Percentiles rank a stretch among this genome's conserved stretches.
phyloP scores from a whole-genome alignment of 1,140 invertebrate species.

The Xylocopa sonorina region DNA sequence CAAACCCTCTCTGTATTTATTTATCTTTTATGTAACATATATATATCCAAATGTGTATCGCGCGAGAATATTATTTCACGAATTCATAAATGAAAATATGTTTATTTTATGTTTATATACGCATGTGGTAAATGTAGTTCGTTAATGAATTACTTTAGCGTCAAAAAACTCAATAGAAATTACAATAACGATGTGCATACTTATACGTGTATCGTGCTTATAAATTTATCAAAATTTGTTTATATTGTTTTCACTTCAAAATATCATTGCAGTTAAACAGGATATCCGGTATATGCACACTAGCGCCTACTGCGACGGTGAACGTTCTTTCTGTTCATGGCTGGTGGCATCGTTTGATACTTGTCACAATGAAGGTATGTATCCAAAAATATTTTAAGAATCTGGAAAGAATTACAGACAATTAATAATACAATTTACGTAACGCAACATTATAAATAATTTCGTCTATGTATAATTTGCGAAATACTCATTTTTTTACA shows the following conservation, averaged over 20 bases:
- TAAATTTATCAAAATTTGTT: neutral
- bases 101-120: neutral
- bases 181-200: neutral
- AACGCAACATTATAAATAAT: neutral
- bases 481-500: neutral
- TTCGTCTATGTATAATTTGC: neutral
- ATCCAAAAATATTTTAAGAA: conserved; percentile 70
- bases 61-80: too few relatives aligned
- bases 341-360: conserved; percentile 49
- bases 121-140: neutral
- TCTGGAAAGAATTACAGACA: conserved; percentile 33
- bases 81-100: neutral
- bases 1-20: neutral
- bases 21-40: neutral
- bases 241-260: neutral
- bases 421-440: neutral
- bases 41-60: too few relatives aligned
- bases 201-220: neutral
- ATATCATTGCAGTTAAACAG: conserved; percentile 13
- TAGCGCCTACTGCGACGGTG: neutral
- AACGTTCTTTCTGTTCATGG: conserved; percentile 59
- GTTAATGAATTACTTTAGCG: neutral
- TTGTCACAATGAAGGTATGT: conserved; percentile 74
- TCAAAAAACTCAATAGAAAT: neutral
- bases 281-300: conserved; percentile 56